Evolutionary conservation across 23 tunicate genomes (phyloP), one percentile per base, ranked within the genome.

Genomic region (Halocynthia aurantium): DNA sequence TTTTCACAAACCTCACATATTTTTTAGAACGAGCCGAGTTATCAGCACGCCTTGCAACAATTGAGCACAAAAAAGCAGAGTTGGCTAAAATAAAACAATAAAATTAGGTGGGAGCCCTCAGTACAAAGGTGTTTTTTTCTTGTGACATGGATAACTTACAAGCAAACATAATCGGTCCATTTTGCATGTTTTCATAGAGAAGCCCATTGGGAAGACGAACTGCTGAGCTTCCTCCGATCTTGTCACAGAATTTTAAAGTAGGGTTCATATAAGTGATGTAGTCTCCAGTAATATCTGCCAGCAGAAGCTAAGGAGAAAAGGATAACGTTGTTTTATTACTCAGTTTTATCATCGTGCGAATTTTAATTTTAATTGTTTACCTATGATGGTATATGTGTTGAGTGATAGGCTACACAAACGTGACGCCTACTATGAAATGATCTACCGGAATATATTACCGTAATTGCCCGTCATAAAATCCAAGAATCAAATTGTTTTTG

Each of bases 1-100:
- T 50, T 69, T 69, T 82, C 9, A 72, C 93, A 80, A 86, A 70
- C 7, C 51, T 66, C 67, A 61, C 49, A 54, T 86, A 86, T 19
- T 22, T 55, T 12, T 55, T 18, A 44, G 58, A 69, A 8, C 13
- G 55, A 7, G 56, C 49, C 2, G 69, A 18, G 21, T 80, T 52
- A 53, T 20, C 11, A 6, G 55, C 21, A 50, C 67, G 51, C 50
- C 77, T 70, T 12, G 93, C 85, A 11, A 81, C 81, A 55, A 81
- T 18, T 6, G 83, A 17, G 82, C 93, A 86, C 6, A 86, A 10
- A 58, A 81, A 86, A 0, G 86, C 93, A 0, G 93, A 75, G 78
- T 86, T 86, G 0, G 93, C 93, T 86, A 78, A 8, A 58, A 81
- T 58, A 8, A 49, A 71, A 71, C 17, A 5, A 71, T 65, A n/a